These are phyloP conservation scores for Strongylocentrotus purpuratus DNA, from an alignment of 35 echinoderm and acorn worm species.

Conservation along the genomic window DNA sequence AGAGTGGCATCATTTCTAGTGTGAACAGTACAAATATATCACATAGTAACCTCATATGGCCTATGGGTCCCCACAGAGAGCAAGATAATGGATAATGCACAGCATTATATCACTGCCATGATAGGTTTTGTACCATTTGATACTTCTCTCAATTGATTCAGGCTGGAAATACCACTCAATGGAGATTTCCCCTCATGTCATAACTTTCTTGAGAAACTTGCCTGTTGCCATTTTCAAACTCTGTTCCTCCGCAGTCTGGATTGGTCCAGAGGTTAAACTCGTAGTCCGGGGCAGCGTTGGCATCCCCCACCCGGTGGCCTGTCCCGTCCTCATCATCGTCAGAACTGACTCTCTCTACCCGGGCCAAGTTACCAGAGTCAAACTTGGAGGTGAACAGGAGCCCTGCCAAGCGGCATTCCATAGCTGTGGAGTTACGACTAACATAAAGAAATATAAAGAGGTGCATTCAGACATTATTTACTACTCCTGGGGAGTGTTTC, in stretches of 20 bases:
- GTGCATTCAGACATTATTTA: background rate
- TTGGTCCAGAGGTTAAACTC: conserved; percentile 97
- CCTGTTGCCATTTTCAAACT: conserved; percentile 97
- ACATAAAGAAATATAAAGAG: background rate
- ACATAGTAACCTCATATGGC: too few relatives aligned
- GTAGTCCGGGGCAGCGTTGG: conserved; percentile 69
- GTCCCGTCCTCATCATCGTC: conserved; percentile 73
- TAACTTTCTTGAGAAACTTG: conserved; percentile 5
- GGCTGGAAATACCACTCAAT: too few relatives aligned
- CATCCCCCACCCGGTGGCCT: conserved; percentile 72
- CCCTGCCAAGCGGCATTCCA: conserved; percentile 78
- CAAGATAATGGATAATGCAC: too few relatives aligned
- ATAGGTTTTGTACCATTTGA: too few relatives aligned
- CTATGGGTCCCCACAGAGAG: too few relatives aligned
- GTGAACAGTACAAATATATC: too few relatives aligned
- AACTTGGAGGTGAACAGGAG: conserved; percentile 98
- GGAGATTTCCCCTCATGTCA: background rate
- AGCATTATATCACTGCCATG: too few relatives aligned
- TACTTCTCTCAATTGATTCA: too few relatives aligned
- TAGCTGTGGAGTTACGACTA: background rate
- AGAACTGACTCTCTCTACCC: conserved; percentile 72
- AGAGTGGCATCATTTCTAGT: too few relatives aligned
- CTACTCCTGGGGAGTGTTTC: background rate
- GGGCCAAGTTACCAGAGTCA: conserved; percentile 95
- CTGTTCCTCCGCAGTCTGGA: conserved; percentile 93